Base-by-base conservation (phyloP, 2,797 vertebrate genomes). In the Enteromius paludinosus region DNA sequence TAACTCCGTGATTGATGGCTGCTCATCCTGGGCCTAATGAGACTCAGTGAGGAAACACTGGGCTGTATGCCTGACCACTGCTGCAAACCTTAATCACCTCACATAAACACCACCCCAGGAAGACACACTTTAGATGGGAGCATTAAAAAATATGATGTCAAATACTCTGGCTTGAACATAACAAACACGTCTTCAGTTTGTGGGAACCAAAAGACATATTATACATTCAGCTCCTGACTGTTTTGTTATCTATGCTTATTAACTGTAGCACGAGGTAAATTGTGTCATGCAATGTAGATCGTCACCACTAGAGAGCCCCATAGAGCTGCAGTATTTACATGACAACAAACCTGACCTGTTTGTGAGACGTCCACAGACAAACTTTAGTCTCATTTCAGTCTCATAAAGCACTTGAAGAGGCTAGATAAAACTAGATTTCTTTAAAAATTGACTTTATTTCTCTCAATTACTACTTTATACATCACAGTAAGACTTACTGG, bases 1-100 rank as follows among this genome's bases (percentile, higher is more conserved):
- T 77, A 81, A 76, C 82, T 78, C 45, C 12, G 33, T 87, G 87
- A 86, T 84, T 68, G 88, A 89, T 89, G 84, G 82, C 80, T 87
- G 82, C 56, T 87, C 68, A 83, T 84, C 82, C 64, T 20, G 5
- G 77, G 65, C 78, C 77, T 83, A 87, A 88, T 87, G 75, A 85
- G 82, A 77, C 59, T 77, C 52, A 7, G 41, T 74, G 47, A 83
- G 41, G 76, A 79, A 81, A 68, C 82, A 65, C 33, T 68, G 69
- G 75, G 72, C 45, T 28, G 70, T 41, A 70, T 28, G 78, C 78
- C 66, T 47, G 65, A 76, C 17, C 47, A 56, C 35, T 79, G 65
- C 79, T 78, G 23, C 72, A 80, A 30, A 68, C 56, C 23, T 64
- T 64, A 47, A 77, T 64, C 9, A 30, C 17, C 35, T 41, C 33